Evolutionary conservation across 2,113 vertebrate genomes (phyloP).

Genomic region (Irena cyanogastra): DNA sequence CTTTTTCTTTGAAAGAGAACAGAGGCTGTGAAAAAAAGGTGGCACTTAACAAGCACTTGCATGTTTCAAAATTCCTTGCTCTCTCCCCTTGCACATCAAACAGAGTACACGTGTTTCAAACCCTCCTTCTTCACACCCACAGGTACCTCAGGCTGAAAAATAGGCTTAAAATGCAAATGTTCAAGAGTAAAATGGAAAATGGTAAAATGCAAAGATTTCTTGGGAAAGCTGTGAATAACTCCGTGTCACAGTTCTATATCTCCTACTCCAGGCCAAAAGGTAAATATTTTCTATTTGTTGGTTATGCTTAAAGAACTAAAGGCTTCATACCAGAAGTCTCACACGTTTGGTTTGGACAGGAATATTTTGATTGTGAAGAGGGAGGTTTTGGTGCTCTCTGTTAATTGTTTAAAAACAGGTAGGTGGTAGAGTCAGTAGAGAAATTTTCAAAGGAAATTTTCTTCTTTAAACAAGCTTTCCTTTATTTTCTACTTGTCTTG

Average conservation of each 20-base stretch:
- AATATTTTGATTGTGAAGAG: slow-evolving; percentile 4
- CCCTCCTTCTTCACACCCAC: not conserved
- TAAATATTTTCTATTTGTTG: slow-evolving; percentile 18
- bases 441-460: not conserved
- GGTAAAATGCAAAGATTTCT: not conserved
- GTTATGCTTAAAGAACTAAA: not conserved
- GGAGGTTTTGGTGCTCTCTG: not conserved
- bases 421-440: not conserved
- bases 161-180: not conserved
- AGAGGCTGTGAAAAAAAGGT: not conserved
- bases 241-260: not conserved
- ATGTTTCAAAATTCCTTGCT: not conserved
- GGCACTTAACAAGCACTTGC: rapidly evolving
- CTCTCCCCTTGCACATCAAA: rapidly evolving
- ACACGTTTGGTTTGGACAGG: not conserved
- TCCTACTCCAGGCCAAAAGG: not conserved
- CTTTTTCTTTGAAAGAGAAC: not conserved
- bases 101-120: rapidly evolving
- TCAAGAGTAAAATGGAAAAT: not conserved
- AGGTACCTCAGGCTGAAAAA: not conserved
- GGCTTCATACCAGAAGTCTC: not conserved
- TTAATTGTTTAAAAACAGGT: slow-evolving; percentile 22
- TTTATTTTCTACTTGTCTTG: not conserved
- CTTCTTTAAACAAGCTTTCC: not conserved
- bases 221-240: not conserved